These are phyloP conservation scores for Notodonta dromedarius DNA, from an alignment of 2,888 invertebrate genomes.

Conservation along the genomic window DNA sequence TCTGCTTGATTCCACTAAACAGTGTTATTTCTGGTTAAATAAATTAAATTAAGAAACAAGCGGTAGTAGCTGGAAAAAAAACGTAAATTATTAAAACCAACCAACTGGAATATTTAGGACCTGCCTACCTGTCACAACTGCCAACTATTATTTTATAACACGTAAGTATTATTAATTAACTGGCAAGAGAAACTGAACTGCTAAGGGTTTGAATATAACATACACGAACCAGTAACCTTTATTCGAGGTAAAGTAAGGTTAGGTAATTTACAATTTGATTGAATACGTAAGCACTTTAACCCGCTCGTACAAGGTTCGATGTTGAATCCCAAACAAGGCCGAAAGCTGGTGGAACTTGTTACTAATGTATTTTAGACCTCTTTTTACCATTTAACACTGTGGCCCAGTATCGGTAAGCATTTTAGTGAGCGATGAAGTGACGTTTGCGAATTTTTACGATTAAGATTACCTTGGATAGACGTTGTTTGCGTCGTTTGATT, in stretches of 20 bases:
- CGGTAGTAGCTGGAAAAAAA: no score
- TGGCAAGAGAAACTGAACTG: not conserved
- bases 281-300: conserved; percentile 30
- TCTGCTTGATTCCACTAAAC: no score
- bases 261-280: conserved; percentile 37
- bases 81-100: no score
- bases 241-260: conserved; percentile 17
- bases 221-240: conserved; percentile 12
- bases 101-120: not conserved
- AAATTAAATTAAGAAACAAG: no score
- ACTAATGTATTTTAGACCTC: conserved; percentile 10
- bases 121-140: not conserved
- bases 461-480: no score
- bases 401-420: not conserved
- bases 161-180: conserved; percentile 1
- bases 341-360: conserved; percentile 12
- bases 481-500: no score
- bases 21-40: no score
- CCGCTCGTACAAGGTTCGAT: conserved; percentile 33
- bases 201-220: not conserved
- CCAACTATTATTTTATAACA: conserved; percentile 1
- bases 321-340: not conserved
- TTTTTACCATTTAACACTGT: not conserved
- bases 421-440: conserved; percentile 11
- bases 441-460: not conserved